Base-by-base conservation (phyloP, 2,797 vertebrate genomes). In the Paguma larvata region DNA sequence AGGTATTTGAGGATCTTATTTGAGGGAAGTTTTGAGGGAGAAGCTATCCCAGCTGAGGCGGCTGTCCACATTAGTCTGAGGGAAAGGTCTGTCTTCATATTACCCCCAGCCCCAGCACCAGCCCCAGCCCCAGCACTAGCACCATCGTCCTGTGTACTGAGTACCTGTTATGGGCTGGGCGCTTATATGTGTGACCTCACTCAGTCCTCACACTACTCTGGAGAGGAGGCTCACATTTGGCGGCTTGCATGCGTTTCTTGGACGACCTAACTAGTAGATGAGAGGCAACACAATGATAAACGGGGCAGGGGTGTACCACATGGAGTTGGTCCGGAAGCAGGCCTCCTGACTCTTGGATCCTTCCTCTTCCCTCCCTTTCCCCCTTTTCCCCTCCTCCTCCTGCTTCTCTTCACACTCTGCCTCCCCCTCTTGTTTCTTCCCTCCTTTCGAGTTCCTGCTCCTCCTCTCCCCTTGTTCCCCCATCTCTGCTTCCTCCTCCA, bases 101-200 rank as follows among this genome's bases (percentile, higher is more conserved):
- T 14, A 25, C 3, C 56, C 16, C 32, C 30, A 44, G 27, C 41
- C 53, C 34, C 56, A 48, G 51, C 41, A 53, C 85, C 15, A 44
- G 27, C 41, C 53, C 34, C 56, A 48, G 51, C 41, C 46, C 85
- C 15, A 5, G 3, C 7, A 27, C 44, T 30, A 46, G 51, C 27
- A 2, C 46, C 19, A 0, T 27, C 46, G 0, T 38, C 73, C 62
- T 27, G 3, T 78, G 46, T 59, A 11, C 4, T 27, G 19, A 46
- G 67, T 6, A 62, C n/a, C 7, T 1, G 0, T 27, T 19, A 15
- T 4, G 1, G 21, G 14, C 79, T 21, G 9, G 79, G 70, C 18
- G 44, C 25, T 46, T 10, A 7, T 32, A 0, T 21, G 0, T 0
- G 18, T 80, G 62, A 23, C 65, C 44, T 72, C 30, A 9, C 21